A percentile compares a stretch with the other conserved stretches of the same genome.
These are phyloP conservation scores for Schrankia costaestrigalis DNA, from an alignment of 2,888 invertebrate species.

Conservation along the genomic window DNA sequence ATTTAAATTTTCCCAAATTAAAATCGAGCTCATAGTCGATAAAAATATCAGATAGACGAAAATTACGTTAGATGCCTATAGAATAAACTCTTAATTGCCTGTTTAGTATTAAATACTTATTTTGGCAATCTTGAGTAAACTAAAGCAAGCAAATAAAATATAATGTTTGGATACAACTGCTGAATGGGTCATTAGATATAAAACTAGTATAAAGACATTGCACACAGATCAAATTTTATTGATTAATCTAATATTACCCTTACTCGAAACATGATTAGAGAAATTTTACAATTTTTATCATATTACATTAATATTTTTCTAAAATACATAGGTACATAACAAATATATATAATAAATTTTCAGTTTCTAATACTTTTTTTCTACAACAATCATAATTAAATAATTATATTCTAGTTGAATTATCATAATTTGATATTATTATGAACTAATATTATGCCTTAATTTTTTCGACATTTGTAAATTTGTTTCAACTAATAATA, in stretches of 20 bases:
- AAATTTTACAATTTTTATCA: conserved; percentile 4
- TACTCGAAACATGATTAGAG: conserved; percentile 14
- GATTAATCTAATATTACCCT: conserved; percentile 16
- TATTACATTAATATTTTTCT: conserved; percentile 1
- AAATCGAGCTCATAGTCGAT: too few species aligned
- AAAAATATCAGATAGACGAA: too few species aligned
- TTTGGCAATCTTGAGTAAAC: too few species aligned
- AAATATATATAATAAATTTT: neutral
- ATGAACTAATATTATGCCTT: too few species aligned
- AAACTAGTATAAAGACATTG: conserved; percentile 10
- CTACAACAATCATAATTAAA: neutral
- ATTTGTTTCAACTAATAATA: too few species aligned
- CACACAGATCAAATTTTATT: conserved; percentile 35
- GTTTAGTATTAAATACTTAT: too few species aligned
- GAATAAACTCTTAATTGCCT: too few species aligned
- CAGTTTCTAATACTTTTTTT: neutral
- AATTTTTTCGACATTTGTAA: too few species aligned
- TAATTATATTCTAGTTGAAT: conserved; percentile 3
- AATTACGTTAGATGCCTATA: too few species aligned
- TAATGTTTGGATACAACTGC: too few species aligned
- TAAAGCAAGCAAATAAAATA: conserved; percentile 1
- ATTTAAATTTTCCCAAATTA: too few species aligned
- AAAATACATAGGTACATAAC: too few species aligned
- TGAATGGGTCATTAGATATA: neutral
- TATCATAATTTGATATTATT: conserved; percentile 9